Conservation (phyloP, 2,888 invertebrate genomes). For the Patella pellucida region DNA sequence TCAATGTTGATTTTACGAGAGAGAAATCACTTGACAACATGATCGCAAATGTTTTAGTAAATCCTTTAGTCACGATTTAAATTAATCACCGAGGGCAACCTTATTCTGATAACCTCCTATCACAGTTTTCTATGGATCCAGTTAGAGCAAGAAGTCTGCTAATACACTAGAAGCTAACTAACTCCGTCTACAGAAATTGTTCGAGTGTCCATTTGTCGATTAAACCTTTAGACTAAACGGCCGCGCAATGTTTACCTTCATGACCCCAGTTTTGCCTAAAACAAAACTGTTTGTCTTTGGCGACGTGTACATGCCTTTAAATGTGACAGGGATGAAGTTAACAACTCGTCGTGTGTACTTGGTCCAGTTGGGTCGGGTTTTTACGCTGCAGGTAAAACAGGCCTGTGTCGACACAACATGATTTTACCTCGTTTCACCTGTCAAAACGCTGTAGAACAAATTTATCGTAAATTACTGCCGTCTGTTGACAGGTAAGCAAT, state of each 20-base stretch:
- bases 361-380: background rate
- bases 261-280: background rate
- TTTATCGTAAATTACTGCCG: background rate
- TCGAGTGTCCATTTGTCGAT: background rate
- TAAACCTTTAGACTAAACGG: background rate
- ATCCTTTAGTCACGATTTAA: constrained; percentile 11
- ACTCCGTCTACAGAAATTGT: background rate
- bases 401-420: background rate
- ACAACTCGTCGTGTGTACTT: constrained; percentile 3
- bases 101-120: background rate
- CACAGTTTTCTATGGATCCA: too few relatives aligned
- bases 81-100: background rate
- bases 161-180: too few relatives aligned
- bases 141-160: too few relatives aligned
- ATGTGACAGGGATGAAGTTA: background rate
- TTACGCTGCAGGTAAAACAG: background rate
- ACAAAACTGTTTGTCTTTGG: background rate
- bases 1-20: constrained; percentile 7
- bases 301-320: constrained; percentile 7
- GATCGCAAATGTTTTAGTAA: constrained; percentile 7
- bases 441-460: background rate
- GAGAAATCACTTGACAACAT: constrained; percentile 9
- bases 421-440: background rate
- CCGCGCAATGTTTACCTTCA: background rate
- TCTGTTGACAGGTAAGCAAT: constrained; percentile 1